These are phyloP conservation scores for Coremacera marginata DNA, from an alignment of 2,888 invertebrate genomes.

Conservation along the genomic window DNA sequence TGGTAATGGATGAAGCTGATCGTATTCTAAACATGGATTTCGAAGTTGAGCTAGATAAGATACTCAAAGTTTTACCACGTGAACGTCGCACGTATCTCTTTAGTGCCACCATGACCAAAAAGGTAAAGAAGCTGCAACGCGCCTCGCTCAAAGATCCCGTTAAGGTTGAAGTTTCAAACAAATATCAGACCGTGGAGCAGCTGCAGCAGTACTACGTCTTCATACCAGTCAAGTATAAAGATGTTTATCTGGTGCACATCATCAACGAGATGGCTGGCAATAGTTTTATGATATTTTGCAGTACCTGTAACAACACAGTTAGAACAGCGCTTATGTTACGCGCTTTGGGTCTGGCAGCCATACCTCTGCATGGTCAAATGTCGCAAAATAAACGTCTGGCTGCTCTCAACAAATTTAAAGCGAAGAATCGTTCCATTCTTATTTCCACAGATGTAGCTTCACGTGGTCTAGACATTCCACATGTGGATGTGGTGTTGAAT, in stretches of 20 bases:
- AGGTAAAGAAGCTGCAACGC: slow-evolving; percentile 94
- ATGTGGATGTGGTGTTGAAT: slow-evolving; percentile 97
- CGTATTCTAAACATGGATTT: slow-evolving; percentile 99
- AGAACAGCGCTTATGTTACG: slow-evolving; percentile 89
- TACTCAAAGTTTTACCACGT: slow-evolving; percentile 86
- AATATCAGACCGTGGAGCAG: slow-evolving; percentile 98
- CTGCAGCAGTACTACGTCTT: slow-evolving; percentile 95
- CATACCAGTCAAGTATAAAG: slow-evolving; percentile 96
- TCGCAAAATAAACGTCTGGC: slow-evolving; percentile 96
- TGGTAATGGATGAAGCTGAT: slow-evolving; percentile 99
- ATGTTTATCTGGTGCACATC: slow-evolving; percentile 95
- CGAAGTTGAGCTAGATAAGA: slow-evolving; percentile 97
- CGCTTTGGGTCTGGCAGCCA: slow-evolving; percentile 91
- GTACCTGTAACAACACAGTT: slow-evolving; percentile 93
- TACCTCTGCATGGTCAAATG: slow-evolving; percentile 99
- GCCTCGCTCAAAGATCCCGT: slow-evolving; percentile 95
- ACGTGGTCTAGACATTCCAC: slow-evolving; percentile 97
- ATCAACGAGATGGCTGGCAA: slow-evolving; percentile 95
- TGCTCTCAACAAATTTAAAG: slow-evolving; percentile 95
- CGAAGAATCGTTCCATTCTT: slow-evolving; percentile 91
- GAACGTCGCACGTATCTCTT: slow-evolving; percentile 94
- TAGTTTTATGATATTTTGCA: slow-evolving; percentile 96
- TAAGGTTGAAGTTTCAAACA: slow-evolving; percentile 94
- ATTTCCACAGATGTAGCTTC: slow-evolving; percentile 99
- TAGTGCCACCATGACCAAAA: slow-evolving; percentile 99